Base-by-base conservation (phyloP, 2,888 invertebrate species). In the Callimorpha dominula region DNA sequence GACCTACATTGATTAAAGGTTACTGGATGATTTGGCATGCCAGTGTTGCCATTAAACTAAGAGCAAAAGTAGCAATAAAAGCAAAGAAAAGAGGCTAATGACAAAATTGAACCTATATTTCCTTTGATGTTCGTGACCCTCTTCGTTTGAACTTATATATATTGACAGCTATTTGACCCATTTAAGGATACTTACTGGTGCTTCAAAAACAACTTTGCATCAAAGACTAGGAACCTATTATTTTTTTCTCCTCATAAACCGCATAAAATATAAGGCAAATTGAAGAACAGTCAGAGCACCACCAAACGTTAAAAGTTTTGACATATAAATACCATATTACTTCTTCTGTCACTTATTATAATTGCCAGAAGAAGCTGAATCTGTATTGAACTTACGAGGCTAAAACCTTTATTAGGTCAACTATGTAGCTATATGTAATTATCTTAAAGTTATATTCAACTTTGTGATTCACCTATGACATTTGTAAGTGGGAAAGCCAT, bases 1-100 rank as follows among this genome's bases (percentile, higher is more conserved):
- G 70, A 70, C 64, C 70, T 64, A 64, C 15, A 70, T 70, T 31
- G 17, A 46, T 50, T 31, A 64, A 62, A 68, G 49, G 49, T 43
- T 43, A 65, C 62, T 46, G 15, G 46, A 62, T 60, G 43, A 68
- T 46, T 52, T 42, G 4, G 31, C 15, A 43, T 17, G n/a, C 2
- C 17, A 17, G 15, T 64, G 63, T 17, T 42, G 63, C 60, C 31
- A 60, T 60, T 60, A 60, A 31, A 31, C 31, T 31, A 60, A 46
- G 17, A 42, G 63, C 31, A 65, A 14, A 46, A 65, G 20, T 49
- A 43, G 31, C 4, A 17, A 43, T 17, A 64, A 54, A 46, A 31
- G 31, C 20, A n/a, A 68, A 46, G 31, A 12, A 42, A 68, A 57
- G 1, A 50, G 0, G 20, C 12, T 4, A 49, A 65, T 1, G 49